Conservation (phyloP, 2,888 invertebrate species). For the Athalia circularis region DNA sequence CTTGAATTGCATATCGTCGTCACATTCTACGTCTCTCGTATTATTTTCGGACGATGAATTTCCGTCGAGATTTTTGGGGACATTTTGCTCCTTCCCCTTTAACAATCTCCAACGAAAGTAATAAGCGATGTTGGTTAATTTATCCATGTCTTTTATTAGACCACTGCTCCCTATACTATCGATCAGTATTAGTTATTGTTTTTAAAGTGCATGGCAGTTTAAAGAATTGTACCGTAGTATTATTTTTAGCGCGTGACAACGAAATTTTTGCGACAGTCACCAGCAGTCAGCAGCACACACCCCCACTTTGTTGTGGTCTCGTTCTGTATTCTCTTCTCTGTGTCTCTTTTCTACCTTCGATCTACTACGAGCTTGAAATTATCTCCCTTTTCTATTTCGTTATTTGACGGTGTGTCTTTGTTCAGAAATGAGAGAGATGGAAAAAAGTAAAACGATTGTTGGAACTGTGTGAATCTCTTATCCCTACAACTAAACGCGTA, state of each 20-base stretch:
- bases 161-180: background rate
- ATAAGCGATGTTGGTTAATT: conserved; percentile 62
- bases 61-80: conserved; percentile 27
- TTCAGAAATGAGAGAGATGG: too few relatives aligned
- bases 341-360: conserved; percentile 9
- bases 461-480: too few relatives aligned
- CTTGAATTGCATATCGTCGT: conserved; percentile 22
- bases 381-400: background rate
- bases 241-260: conserved; percentile 65
- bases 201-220: conserved; percentile 60
- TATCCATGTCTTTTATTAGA: conserved; percentile 59
- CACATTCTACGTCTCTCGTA: conserved; percentile 46
- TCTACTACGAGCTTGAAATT: conserved; percentile 9
- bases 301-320: conserved; percentile 25
- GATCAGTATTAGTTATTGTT: conserved; percentile 50
- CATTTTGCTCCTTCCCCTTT: conserved; percentile 39
- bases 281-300: conserved; percentile 22
- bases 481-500: background rate
- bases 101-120: conserved; percentile 62
- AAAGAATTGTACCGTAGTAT: conserved; percentile 47
- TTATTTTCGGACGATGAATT: conserved; percentile 33
- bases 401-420: background rate
- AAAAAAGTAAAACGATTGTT: too few relatives aligned
- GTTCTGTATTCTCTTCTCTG: too few relatives aligned
- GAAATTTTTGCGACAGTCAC: conserved; percentile 39